These are phyloP conservation scores for Crax fasciolata DNA, from an alignment of 2,797 vertebrate species.

Conservation along the genomic window DNA sequence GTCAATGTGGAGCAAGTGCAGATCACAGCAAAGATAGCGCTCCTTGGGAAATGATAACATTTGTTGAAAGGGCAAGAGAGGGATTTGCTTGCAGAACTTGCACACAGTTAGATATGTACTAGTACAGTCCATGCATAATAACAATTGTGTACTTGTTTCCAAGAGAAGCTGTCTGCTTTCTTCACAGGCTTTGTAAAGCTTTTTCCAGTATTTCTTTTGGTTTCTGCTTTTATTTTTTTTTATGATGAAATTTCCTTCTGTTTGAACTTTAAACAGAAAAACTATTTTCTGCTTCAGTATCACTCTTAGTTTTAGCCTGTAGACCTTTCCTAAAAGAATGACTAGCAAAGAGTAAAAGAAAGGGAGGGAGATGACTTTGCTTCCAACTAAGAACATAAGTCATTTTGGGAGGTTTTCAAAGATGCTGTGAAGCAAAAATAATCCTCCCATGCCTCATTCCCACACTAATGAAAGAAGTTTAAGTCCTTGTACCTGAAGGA, in stretches of 20 bases:
- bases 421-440: neutral
- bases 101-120: neutral
- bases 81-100: neutral
- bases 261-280: neutral
- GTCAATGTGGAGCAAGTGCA: neutral
- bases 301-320: neutral
- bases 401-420: neutral
- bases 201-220: neutral
- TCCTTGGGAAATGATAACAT: conserved; percentile 43
- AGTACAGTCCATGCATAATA: neutral
- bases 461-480: neutral
- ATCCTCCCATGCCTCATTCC: neutral
- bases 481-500: neutral
- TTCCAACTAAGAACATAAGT: neutral
- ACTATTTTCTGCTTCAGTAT: neutral
- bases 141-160: neutral
- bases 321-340: neutral
- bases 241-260: neutral
- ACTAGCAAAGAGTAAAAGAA: neutral
- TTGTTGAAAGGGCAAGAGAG: conserved; percentile 62
- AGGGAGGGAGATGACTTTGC: neutral
- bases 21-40: neutral
- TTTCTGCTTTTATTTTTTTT: neutral
- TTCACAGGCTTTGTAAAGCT: neutral
- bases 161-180: neutral